Conservation (phyloP, 1,140 invertebrate species). For the Aphis craccivora region DNA sequence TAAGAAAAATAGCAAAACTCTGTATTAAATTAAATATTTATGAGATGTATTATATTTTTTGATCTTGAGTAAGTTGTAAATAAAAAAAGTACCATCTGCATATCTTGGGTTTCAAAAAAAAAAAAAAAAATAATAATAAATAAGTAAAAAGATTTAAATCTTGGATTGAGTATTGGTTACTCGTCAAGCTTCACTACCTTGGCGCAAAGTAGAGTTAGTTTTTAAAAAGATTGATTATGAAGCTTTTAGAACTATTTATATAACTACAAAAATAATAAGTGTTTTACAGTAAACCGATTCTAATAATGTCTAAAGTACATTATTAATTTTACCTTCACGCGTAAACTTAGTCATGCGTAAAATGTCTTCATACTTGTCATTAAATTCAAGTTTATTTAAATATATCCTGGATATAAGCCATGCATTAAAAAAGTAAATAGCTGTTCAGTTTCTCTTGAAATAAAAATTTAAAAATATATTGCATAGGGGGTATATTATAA, state of each 20-base stretch:
- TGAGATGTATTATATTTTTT: neutral
- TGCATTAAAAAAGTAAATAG: neutral
- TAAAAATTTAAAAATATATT: neutral
- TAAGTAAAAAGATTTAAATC: neutral
- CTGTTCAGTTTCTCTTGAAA: neutral
- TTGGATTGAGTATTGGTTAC: neutral
- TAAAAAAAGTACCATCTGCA: neutral
- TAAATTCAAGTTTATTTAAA: neutral
- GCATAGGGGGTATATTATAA: neutral
- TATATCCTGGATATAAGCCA: neutral
- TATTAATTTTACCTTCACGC: neutral
- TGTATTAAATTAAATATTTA: too few species aligned
- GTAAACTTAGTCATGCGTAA: neutral
- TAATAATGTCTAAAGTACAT: neutral
- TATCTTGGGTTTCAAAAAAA: too few species aligned
- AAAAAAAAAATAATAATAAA: too few species aligned
- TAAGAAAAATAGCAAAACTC: too few species aligned
- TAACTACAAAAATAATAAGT: neutral
- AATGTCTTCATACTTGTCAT: neutral
- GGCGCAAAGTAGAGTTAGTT: neutral
- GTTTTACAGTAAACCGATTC: neutral
- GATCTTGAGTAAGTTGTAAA: neutral
- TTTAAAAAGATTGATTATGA: too few species aligned
- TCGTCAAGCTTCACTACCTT: neutral
- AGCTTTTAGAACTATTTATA: too few species aligned